These are phyloP conservation scores for Gouania willdenowi DNA, from an alignment of 2,797 vertebrate species.

Conservation along the genomic window DNA sequence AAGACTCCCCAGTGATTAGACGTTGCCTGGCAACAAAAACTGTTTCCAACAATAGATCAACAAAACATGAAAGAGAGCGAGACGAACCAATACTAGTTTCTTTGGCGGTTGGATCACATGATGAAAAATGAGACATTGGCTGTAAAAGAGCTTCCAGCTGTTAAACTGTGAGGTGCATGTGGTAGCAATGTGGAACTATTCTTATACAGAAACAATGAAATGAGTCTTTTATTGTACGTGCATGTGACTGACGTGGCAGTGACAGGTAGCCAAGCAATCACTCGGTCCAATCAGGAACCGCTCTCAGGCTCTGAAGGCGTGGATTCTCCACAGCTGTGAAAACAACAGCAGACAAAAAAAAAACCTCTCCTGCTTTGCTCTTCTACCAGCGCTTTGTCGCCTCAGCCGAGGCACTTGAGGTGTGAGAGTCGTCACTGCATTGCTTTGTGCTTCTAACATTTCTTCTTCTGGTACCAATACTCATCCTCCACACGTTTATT, in stretches of 20 bases:
- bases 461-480: not conserved
- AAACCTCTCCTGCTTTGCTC: slow-evolving; percentile 12
- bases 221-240: not conserved
- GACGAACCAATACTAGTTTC: too few species aligned
- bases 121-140: too few species aligned
- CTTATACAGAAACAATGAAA: not conserved
- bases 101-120: too few species aligned
- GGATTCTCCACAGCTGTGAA: slow-evolving; percentile 4
- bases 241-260: slow-evolving; percentile 9
- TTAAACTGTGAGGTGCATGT: slow-evolving; percentile 1
- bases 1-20: slow-evolving; percentile 5
- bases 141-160: too few species aligned
- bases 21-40: slow-evolving; percentile 46
- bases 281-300: slow-evolving; percentile 8
- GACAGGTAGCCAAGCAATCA: slow-evolving; percentile 28
- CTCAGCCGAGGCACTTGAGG: slow-evolving; percentile 63
- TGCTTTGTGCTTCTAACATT: slow-evolving; percentile 4
- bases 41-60: slow-evolving; percentile 28
- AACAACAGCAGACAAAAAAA: slow-evolving; percentile 2
- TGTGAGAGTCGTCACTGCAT: slow-evolving; percentile 41
- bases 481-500: not conserved
- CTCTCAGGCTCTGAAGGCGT: slow-evolving; percentile 6
- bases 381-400: slow-evolving; percentile 17
- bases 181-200: not conserved
- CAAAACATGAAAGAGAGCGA: too few species aligned